These are phyloP conservation scores for Drosophila tsacasi DNA, from an alignment of 1,140 invertebrate species.

Conservation along the genomic window DNA sequence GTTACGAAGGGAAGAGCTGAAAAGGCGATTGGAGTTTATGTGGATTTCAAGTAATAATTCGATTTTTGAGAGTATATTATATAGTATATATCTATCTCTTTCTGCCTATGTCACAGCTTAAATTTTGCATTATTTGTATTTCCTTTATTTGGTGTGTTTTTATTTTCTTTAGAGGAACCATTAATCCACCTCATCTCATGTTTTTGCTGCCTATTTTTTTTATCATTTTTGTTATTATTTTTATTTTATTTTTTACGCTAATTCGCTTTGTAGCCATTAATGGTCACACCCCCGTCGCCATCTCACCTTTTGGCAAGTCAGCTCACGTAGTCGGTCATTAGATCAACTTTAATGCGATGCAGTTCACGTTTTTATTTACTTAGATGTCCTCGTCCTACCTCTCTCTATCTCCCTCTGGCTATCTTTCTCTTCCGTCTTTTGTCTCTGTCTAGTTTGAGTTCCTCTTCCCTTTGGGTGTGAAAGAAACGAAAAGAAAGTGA, in stretches of 20 bases:
- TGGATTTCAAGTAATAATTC: slow-evolving; percentile 56
- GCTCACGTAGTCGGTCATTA: slow-evolving; percentile 75
- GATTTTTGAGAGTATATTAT: slow-evolving; percentile 37
- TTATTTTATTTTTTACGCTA: slow-evolving; percentile 29
- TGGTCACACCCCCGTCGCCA: slow-evolving; percentile 22
- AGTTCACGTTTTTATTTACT: slow-evolving; percentile 78
- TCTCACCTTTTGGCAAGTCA: slow-evolving; percentile 51
- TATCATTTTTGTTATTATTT: background rate
- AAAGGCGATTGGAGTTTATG: background rate
- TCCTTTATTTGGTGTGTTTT: background rate
- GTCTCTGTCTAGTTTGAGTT: background rate
- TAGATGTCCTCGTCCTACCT: slow-evolving; percentile 40
- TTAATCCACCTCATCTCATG: background rate
- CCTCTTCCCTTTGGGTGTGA: background rate
- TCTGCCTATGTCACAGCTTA: background rate
- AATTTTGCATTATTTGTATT: slow-evolving; percentile 10
- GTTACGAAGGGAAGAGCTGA: background rate
- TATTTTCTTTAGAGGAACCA: background rate
- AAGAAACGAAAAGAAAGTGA: background rate
- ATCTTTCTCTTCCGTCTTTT: background rate
- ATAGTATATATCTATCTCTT: background rate
- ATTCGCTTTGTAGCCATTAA: slow-evolving; percentile 66
- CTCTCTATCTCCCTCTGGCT: background rate
- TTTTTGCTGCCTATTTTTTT: slow-evolving; percentile 8
- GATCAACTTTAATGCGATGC: slow-evolving; percentile 78